Percentiles rank a stretch among this genome's conserved stretches.
Evolutionary conservation across 1,140 invertebrate genomes (phyloP).

Genomic region (Papilio helenus): DNA sequence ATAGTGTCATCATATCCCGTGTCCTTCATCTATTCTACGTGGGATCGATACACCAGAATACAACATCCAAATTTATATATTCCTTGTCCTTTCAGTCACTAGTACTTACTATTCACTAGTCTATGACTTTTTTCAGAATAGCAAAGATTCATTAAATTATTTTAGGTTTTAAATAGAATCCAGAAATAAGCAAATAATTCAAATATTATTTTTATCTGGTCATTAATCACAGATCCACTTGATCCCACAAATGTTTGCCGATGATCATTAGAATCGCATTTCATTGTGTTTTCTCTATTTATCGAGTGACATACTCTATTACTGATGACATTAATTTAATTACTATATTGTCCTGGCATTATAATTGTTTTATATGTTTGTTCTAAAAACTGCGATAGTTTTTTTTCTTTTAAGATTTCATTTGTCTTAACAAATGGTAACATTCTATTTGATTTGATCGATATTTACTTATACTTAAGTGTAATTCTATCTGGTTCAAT

Average conservation of each 20-base stretch:
- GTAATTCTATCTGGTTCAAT: neutral
- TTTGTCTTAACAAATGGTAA: no score
- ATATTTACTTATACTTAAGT: neutral
- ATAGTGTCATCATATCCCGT: no score
- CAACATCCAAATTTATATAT: neutral
- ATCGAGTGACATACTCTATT: neutral
- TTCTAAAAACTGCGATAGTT: neutral
- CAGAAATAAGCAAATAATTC: neutral
- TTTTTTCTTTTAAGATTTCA: no score
- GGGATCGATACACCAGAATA: neutral
- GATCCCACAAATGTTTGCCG: slow-evolving; percentile 1
- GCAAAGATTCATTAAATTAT: no score
- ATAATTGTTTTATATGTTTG: neutral
- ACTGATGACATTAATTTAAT: neutral
- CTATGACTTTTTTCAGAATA: no score
- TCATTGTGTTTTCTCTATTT: neutral
- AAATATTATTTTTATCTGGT: neutral
- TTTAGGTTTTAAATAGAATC: no score
- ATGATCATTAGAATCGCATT: slow-evolving; percentile 15
- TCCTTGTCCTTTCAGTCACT: no score
- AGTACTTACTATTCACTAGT: no score
- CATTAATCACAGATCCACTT: slow-evolving; percentile 20
- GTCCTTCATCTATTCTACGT: no score
- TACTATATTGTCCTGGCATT: no score
- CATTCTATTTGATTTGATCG: no score